Conservation (phyloP, 2,888 invertebrate genomes). For the Slavum lentiscoides region DNA sequence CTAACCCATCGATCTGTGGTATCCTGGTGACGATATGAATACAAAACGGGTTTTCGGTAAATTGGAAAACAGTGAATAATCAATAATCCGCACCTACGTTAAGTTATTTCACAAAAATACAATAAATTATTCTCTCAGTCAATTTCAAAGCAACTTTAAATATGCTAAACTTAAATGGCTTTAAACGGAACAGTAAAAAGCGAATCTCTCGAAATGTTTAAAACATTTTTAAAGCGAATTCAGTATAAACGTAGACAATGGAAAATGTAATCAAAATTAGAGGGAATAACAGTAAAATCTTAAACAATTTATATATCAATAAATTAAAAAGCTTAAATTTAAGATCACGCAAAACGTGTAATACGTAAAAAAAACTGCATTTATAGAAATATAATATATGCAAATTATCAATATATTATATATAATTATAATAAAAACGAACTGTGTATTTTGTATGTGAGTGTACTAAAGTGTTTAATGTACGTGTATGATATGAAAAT, state of each 20-base stretch:
- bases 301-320: too few species aligned
- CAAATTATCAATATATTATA: too few species aligned
- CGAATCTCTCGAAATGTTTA: conserved; percentile 26
- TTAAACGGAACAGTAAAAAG: not conserved
- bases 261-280: conserved; percentile 11
- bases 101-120: conserved; percentile 13
- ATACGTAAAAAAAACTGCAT: too few species aligned
- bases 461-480: too few species aligned
- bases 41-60: not conserved
- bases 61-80: conserved; percentile 2
- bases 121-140: conserved; percentile 20
- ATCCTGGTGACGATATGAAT: not conserved
- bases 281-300: not conserved
- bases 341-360: too few species aligned
- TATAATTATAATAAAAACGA: too few species aligned
- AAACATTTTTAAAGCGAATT: not conserved
- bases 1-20: not conserved
- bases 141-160: not conserved
- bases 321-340: too few species aligned
- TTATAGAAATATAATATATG: too few species aligned
- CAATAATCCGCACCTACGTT: not conserved
- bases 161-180: conserved; percentile 13
- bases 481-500: too few species aligned
- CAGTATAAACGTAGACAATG: not conserved
- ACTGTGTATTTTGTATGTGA: too few species aligned